A percentile compares a stretch with the other conserved stretches of the same genome.
Conservation (phyloP, 2,113 vertebrate genomes). For the Caretta caretta region DNA sequence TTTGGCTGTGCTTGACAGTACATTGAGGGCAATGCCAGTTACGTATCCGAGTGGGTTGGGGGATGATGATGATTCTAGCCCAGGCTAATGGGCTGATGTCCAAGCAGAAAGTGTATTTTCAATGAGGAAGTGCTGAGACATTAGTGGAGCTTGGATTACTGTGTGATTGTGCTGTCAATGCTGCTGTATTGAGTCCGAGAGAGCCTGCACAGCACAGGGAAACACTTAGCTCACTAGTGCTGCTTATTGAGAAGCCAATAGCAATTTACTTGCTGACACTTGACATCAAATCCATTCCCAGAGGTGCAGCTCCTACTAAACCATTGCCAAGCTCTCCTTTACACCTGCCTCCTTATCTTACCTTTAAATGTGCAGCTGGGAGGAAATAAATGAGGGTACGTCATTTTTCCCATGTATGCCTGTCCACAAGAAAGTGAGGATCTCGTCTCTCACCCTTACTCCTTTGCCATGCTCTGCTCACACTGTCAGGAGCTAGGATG, state of each 20-base stretch:
- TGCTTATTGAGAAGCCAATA: conserved; percentile 99
- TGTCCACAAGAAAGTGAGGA: background rate
- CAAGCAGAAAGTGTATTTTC: conserved; percentile 80
- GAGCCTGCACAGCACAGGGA: conserved; percentile 88
- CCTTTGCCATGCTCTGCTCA: background rate
- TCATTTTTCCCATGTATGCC: background rate
- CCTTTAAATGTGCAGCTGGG: background rate
- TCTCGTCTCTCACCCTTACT: background rate
- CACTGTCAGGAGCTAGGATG: conserved; percentile 23
- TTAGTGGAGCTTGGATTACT: conserved; percentile 88
- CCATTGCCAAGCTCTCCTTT: conserved; percentile 21
- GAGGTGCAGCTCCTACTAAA: conserved; percentile 72
- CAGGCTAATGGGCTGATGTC: conserved; percentile 74
- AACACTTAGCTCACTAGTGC: conserved; percentile 88
- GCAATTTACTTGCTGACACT: conserved; percentile 96
- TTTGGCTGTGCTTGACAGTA: conserved; percentile 7
- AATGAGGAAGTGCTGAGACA: conserved; percentile 81
- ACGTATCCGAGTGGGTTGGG: background rate
- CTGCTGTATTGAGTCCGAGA: conserved; percentile 91
- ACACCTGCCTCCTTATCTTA: background rate
- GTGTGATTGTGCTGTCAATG: conserved; percentile 98
- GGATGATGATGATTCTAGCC: background rate
- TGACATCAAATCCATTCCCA: conserved; percentile 82
- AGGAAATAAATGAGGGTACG: accelerated
- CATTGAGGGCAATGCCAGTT: background rate